phyloP scores from a whole-genome alignment of 2,113 vertebrate species.

The Actinemys pallida region DNA sequence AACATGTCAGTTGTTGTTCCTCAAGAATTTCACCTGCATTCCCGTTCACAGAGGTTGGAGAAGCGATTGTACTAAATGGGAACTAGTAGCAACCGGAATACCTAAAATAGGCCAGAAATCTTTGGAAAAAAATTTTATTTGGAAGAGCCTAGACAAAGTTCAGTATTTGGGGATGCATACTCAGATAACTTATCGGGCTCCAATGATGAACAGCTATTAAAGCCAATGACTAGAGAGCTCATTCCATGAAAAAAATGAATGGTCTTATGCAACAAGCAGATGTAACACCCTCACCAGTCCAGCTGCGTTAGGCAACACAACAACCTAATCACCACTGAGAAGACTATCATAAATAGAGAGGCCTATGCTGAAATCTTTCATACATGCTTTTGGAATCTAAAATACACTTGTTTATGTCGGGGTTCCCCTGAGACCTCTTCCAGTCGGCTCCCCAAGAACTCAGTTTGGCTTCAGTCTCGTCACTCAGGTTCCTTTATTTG shows the following conservation, averaged over 20 bases:
- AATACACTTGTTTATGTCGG: too few species aligned
- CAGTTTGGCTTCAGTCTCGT: too few species aligned
- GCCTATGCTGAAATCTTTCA: too few species aligned
- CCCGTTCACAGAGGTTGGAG: background rate
- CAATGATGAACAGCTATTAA: rapidly evolving
- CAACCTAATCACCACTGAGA: background rate
- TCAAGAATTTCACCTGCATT: background rate
- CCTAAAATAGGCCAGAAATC: background rate
- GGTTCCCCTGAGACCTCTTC: too few species aligned
- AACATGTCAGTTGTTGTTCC: constrained; percentile 16
- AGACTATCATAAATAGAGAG: background rate
- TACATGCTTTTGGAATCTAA: too few species aligned
- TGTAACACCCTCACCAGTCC: background rate
- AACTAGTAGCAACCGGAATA: constrained; percentile 17
- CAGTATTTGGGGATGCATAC: background rate
- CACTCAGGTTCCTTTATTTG: too few species aligned
- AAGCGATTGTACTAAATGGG: background rate
- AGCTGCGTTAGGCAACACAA: background rate
- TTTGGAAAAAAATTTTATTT: background rate
- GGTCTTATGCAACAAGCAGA: background rate
- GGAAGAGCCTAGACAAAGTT: background rate
- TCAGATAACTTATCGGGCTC: rapidly evolving
- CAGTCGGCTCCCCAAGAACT: too few species aligned
- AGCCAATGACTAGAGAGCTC: background rate
- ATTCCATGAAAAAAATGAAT: too few species aligned